A percentile compares a stretch with the other conserved stretches of the same genome.
These are phyloP conservation scores for Tapera naevia DNA, from an alignment of 2,797 vertebrate genomes.

Conservation along the genomic window DNA sequence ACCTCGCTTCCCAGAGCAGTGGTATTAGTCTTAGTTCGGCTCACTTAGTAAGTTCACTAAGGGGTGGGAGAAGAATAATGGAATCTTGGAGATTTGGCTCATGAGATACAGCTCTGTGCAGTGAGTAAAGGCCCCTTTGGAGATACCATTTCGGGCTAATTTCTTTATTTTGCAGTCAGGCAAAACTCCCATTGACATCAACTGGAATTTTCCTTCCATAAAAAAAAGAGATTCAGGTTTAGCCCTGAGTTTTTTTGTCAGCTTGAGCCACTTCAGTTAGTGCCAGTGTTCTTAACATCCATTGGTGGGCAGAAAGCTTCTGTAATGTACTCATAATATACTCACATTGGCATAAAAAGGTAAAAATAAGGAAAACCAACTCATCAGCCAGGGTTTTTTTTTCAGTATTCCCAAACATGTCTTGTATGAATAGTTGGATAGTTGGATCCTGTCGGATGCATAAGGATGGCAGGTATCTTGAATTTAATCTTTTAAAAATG, in stretches of 20 bases:
- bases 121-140: constrained; percentile 27
- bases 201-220: constrained; percentile 26
- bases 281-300: not conserved
- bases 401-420: not conserved
- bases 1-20: not conserved
- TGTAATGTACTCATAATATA: not conserved
- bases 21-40: constrained; percentile 33
- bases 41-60: not conserved
- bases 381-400: not conserved
- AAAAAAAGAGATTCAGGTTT: constrained; percentile 4
- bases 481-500: constrained; percentile 3
- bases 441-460: not conserved
- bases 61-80: not conserved
- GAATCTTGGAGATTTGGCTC: constrained; percentile 33
- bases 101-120: constrained; percentile 2
- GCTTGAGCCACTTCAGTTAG: not conserved
- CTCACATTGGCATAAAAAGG: not conserved
- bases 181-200: constrained; percentile 57
- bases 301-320: not conserved
- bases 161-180: constrained; percentile 44
- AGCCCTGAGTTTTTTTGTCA: constrained; percentile 12
- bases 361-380: not conserved
- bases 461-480: constrained; percentile 1
- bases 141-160: constrained; percentile 25
- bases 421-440: not conserved